Percentiles rank a stretch among this genome's conserved stretches.
Conservation (phyloP, 1,140 invertebrate genomes). For the Drosophila nigrodunni region DNA sequence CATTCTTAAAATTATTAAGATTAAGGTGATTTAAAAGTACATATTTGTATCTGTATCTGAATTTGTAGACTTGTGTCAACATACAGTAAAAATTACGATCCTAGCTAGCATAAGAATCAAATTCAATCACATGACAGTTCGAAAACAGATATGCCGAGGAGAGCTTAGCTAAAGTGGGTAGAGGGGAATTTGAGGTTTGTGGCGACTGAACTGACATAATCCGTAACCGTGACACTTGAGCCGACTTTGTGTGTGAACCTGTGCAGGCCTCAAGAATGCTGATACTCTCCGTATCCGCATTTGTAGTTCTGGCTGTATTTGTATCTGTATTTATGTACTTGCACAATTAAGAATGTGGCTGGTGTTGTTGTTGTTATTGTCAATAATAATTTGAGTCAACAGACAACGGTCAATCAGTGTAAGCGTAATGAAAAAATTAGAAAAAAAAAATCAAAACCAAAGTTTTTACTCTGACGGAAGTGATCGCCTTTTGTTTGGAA, state of each 20-base stretch:
- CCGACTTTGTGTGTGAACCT: slow-evolving; percentile 63
- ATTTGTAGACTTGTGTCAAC: background rate
- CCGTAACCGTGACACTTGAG: slow-evolving; percentile 71
- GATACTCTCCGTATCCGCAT: slow-evolving; percentile 15
- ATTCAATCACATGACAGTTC: slow-evolving; percentile 49
- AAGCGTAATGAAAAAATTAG: slow-evolving; percentile 11
- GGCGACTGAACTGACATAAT: slow-evolving; percentile 68
- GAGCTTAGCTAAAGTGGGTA: background rate
- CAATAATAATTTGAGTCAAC: slow-evolving; percentile 35
- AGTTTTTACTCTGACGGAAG: slow-evolving; percentile 67
- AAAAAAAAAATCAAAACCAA: slow-evolving; percentile 38
- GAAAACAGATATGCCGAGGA: slow-evolving; percentile 43
- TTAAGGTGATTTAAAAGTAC: too few relatives aligned
- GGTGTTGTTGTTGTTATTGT: slow-evolving; percentile 19
- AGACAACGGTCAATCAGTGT: slow-evolving; percentile 7
- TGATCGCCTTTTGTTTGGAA: slow-evolving; percentile 61
- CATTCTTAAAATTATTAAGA: too few relatives aligned
- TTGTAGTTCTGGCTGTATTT: slow-evolving; percentile 9
- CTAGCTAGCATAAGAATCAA: slow-evolving; percentile 68
- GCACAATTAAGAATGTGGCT: slow-evolving; percentile 30
- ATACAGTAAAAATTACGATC: slow-evolving; percentile 12
- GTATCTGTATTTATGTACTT: slow-evolving; percentile 26
- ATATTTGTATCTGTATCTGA: background rate
- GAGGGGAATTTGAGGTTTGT: slow-evolving; percentile 17
- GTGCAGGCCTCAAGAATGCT: slow-evolving; percentile 35